Conservation (phyloP, 2,113 vertebrate genomes). For the Poicephalus meyeri region DNA sequence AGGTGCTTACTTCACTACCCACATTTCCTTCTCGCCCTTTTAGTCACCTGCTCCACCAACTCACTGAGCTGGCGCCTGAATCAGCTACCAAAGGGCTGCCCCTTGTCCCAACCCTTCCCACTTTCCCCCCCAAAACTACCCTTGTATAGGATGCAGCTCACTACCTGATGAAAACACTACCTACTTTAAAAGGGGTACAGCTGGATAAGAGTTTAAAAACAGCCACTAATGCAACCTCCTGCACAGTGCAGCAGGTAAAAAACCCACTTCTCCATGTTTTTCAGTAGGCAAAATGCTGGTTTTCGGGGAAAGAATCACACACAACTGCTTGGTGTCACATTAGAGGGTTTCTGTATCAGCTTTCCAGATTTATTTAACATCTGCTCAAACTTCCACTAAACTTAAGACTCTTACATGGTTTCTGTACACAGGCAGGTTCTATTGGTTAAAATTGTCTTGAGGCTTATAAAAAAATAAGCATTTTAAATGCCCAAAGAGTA, state of each 20-base stretch:
- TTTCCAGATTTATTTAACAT: not conserved
- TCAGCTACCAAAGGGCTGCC: not conserved
- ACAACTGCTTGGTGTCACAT: not conserved
- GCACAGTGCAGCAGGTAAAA: not conserved
- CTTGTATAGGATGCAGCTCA: not conserved
- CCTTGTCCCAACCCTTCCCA: not conserved
- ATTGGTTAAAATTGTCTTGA: not conserved
- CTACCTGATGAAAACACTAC: not conserved
- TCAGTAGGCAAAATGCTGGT: not conserved
- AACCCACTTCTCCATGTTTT: not conserved
- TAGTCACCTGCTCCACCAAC: not conserved
- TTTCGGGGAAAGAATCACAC: not conserved
- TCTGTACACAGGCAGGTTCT: not conserved
- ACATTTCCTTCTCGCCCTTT: rapidly evolving
- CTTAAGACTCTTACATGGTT: not conserved
- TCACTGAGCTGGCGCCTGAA: not conserved
- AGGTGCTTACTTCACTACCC: not conserved
- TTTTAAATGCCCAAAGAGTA: conserved; percentile 34
- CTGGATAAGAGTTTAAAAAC: not conserved
- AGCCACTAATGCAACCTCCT: not conserved
- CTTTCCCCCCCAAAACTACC: not conserved
- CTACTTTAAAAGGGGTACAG: not conserved
- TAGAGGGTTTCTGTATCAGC: not conserved
- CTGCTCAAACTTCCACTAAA: not conserved
- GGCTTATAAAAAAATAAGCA: conserved; percentile 1